Evolutionary conservation across 2,797 vertebrate genomes (phyloP).

Genomic region (Tadarida brasiliensis): DNA sequence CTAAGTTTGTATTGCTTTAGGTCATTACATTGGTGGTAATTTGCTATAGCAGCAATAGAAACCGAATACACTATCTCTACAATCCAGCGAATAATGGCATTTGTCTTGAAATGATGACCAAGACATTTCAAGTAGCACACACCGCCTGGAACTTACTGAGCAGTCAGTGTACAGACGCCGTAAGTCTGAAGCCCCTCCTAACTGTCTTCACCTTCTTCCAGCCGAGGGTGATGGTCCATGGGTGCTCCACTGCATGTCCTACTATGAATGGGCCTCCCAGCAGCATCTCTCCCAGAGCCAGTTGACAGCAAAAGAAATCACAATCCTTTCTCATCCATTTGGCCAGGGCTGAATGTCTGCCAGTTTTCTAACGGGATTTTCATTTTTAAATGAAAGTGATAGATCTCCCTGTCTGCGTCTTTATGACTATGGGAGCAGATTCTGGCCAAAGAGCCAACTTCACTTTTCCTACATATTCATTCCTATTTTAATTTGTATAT

Average conservation of each 20-base stretch:
- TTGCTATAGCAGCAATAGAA: neutral
- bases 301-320: slow-evolving; percentile 57
- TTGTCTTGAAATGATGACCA: neutral
- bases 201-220: neutral
- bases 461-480: slow-evolving; percentile 52
- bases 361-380: slow-evolving; percentile 74
- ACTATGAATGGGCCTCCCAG: slow-evolving; percentile 10
- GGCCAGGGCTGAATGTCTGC: slow-evolving; percentile 67
- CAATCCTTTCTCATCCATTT: slow-evolving; percentile 64
- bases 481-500: slow-evolving; percentile 60
- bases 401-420: slow-evolving; percentile 67
- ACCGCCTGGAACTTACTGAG: neutral
- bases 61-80: neutral
- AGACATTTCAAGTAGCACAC: neutral
- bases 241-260: neutral
- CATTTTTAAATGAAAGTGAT: slow-evolving; percentile 76
- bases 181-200: neutral
- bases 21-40: neutral
- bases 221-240: neutral
- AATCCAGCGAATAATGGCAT: neutral
- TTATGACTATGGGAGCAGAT: slow-evolving; percentile 54
- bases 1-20: neutral
- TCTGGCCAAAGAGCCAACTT: slow-evolving; percentile 54
- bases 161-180: neutral
- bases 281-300: slow-evolving; percentile 16